These are phyloP conservation scores for Chloroceryle aenea DNA, from an alignment of 2,113 vertebrate genomes.

Conservation along the genomic window DNA sequence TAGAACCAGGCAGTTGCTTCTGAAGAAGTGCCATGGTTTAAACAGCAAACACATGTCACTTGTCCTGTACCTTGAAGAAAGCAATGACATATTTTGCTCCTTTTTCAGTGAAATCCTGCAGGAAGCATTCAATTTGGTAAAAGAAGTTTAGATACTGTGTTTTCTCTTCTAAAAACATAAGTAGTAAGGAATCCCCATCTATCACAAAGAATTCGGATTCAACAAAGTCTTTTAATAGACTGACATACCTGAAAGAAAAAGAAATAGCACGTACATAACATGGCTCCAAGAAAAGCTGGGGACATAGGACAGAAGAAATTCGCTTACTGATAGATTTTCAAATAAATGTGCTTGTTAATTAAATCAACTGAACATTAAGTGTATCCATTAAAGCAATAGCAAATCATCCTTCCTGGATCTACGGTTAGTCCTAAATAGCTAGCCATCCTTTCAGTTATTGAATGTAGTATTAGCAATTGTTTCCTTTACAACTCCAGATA, in stretches of 20 bases:
- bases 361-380: not conserved
- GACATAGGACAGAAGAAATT: not conserved
- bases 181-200: constrained; percentile 68
- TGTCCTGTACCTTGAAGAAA: constrained; percentile 67
- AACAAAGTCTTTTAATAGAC: constrained; percentile 62
- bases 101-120: constrained; percentile 64
- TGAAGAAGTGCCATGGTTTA: not conserved
- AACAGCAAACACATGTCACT: not conserved
- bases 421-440: not conserved
- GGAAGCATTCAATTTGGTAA: constrained; percentile 58
- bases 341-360: not conserved
- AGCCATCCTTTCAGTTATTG: not conserved
- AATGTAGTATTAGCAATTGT: not conserved
- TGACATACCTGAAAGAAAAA: constrained; percentile 47
- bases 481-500: not conserved
- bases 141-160: constrained; percentile 57
- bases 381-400: not conserved
- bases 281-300: not conserved
- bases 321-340: not conserved
- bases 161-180: constrained; percentile 11
- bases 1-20: not conserved
- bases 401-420: not conserved
- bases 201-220: constrained; percentile 72
- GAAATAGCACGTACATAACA: not conserved
- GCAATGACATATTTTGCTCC: constrained; percentile 61